These are phyloP conservation scores for Anniella stebbinsi DNA, from an alignment of 2,797 vertebrate species.

Conservation along the genomic window DNA sequence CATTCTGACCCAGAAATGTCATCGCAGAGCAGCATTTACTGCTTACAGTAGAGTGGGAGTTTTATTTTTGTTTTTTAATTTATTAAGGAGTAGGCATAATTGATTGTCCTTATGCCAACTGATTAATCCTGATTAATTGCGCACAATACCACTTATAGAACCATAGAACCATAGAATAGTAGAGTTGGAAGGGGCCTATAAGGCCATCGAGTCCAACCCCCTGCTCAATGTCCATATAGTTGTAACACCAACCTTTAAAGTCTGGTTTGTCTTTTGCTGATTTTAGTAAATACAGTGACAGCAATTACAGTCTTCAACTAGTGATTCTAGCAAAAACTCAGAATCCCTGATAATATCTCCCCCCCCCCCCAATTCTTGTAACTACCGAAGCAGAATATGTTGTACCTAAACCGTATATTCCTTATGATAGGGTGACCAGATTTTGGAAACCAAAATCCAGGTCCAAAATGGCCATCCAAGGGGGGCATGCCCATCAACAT, in stretches of 20 bases:
- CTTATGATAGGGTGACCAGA: no score
- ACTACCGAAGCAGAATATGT: background rate
- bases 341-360: background rate
- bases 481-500: no score
- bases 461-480: no score
- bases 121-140: background rate
- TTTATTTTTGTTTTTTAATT: background rate
- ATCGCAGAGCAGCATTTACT: background rate
- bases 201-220: no score
- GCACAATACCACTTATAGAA: no score
- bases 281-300: background rate
- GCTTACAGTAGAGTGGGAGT: background rate
- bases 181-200: no score
- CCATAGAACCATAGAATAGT: no score
- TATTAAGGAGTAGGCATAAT: conserved; percentile 16
- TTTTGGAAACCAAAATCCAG: no score
- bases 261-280: background rate
- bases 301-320: background rate
- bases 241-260: background rate
- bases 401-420: background rate
- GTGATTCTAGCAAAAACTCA: background rate
- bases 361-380: background rate
- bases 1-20: conserved; percentile 43
- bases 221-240: no score
- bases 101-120: conserved; percentile 3